Evolutionary conservation across 2,797 vertebrate genomes (phyloP).

Genomic region (Periophthalmus magnuspinnatus): DNA sequence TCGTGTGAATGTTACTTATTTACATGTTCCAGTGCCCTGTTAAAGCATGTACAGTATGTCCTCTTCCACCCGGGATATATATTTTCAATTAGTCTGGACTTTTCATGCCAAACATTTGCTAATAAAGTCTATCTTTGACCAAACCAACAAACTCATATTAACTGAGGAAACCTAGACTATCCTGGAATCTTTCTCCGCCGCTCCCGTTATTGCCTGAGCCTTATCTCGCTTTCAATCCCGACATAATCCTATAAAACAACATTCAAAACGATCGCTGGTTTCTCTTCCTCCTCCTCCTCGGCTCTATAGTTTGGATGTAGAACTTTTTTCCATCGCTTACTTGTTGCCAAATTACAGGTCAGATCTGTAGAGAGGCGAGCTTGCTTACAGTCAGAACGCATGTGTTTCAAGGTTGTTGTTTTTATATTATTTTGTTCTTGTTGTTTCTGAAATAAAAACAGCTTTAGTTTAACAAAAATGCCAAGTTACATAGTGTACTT

Average conservation of each 20-base stretch:
- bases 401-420: too few relatives aligned
- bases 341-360: too few relatives aligned
- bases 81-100: neutral
- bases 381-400: too few relatives aligned
- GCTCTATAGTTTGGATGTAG: neutral
- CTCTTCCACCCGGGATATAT: neutral
- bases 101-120: neutral
- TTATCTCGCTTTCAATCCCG: neutral
- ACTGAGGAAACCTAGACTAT: neutral
- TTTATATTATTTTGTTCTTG: too few relatives aligned
- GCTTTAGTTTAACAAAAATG: too few relatives aligned
- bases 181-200: neutral
- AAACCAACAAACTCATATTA: neutral
- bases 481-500: too few relatives aligned
- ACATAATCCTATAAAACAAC: conserved; percentile 1
- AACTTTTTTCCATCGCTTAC: neutral
- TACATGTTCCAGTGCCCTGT: neutral
- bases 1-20: neutral
- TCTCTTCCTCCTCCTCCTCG: neutral
- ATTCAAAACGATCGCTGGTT: neutral
- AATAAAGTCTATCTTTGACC: neutral
- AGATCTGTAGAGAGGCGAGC: too few relatives aligned
- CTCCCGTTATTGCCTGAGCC: neutral
- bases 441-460: too few relatives aligned
- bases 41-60: neutral